Conservation (phyloP, 2,888 invertebrate genomes). For the Ichneumoninae sp. region DNA sequence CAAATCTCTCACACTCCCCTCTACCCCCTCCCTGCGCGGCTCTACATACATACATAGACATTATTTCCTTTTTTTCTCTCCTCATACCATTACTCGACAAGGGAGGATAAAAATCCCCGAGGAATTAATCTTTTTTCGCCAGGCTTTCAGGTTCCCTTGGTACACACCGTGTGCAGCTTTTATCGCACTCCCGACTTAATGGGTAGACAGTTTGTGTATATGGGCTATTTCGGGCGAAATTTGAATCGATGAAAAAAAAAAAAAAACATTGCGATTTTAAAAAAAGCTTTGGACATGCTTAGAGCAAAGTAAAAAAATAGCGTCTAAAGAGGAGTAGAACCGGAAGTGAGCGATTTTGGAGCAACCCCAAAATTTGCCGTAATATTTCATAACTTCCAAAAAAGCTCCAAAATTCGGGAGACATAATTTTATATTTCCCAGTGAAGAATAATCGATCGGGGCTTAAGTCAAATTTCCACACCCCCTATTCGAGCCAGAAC, state of each 20-base stretch:
- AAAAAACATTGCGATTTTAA: background rate
- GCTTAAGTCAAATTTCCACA: background rate
- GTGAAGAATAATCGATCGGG: background rate
- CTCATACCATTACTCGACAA: conserved; percentile 40
- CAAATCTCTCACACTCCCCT: conserved; percentile 63
- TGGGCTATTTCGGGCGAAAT: conserved; percentile 15
- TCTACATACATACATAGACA: conserved; percentile 37
- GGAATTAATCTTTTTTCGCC: conserved; percentile 77
- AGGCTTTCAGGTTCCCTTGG: conserved; percentile 33
- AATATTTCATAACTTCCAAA: background rate
- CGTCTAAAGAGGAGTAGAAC: background rate
- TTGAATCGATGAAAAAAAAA: background rate
- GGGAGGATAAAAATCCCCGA: conserved; percentile 70
- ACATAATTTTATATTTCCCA: background rate
- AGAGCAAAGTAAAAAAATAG: background rate
- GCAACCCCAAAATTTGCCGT: background rate
- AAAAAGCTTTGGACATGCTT: background rate
- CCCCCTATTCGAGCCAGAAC: background rate
- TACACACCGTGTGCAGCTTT: conserved; percentile 9
- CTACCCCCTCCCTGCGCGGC: conserved; percentile 28
- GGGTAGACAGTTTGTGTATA: conserved; percentile 8
- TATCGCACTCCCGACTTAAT: conserved; percentile 24
- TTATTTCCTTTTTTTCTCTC: conserved; percentile 32
- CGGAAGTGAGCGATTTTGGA: background rate
- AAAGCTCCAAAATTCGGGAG: background rate